These are phyloP conservation scores for Notothenia rossii DNA, from an alignment of 2,113 vertebrate species.

Conservation along the genomic window DNA sequence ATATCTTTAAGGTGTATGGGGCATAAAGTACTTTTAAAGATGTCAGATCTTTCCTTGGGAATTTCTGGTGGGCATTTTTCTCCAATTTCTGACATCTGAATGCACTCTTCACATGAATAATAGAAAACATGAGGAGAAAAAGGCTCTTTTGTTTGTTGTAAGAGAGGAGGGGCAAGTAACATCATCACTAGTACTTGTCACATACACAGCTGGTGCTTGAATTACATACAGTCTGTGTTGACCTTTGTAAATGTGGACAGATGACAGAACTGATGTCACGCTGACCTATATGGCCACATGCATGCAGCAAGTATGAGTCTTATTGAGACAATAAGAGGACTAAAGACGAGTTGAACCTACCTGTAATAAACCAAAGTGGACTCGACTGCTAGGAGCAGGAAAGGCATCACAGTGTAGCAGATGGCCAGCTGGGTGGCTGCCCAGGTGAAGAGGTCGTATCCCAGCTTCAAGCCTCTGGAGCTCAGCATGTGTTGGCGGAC, in stretches of 20 bases:
- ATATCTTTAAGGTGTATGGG: background rate
- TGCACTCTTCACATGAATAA: background rate
- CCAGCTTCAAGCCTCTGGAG: slow-evolving; percentile 68
- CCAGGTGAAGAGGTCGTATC: slow-evolving; percentile 84
- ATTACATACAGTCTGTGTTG: background rate
- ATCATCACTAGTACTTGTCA: background rate
- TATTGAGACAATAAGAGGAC: background rate
- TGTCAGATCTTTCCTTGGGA: background rate
- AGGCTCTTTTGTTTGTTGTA: too few relatives aligned
- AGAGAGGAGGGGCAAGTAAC: too few relatives aligned
- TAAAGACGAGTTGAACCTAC: slow-evolving; percentile 45
- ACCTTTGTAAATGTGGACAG: background rate
- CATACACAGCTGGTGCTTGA: background rate
- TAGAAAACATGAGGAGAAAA: background rate
- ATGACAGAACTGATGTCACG: background rate
- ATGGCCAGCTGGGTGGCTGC: slow-evolving; percentile 83
- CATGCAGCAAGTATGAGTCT: background rate
- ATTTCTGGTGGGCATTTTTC: background rate
- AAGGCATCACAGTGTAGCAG: slow-evolving; percentile 86
- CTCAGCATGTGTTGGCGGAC: slow-evolving; percentile 78
- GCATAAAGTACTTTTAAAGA: background rate
- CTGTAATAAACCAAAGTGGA: slow-evolving; percentile 81
- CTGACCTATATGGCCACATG: background rate
- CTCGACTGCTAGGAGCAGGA: slow-evolving; percentile 82
- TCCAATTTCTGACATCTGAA: background rate